Evolutionary conservation across 2,113 vertebrate genomes (phyloP).

Genomic region (Rhodinocichla rosea): DNA sequence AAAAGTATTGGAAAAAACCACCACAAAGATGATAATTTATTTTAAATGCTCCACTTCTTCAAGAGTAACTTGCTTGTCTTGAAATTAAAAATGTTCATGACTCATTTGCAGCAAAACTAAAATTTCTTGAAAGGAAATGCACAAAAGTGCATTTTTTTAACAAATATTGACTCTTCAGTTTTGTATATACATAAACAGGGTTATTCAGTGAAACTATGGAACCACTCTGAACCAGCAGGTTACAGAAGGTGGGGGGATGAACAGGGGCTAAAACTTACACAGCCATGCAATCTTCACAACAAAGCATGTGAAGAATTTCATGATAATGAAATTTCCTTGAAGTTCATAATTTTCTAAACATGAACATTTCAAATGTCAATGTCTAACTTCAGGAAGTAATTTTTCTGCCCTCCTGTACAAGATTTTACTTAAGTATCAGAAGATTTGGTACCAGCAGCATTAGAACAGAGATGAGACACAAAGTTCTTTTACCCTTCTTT

Average conservation of each 20-base stretch:
- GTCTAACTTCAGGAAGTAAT: neutral
- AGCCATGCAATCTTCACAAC: neutral
- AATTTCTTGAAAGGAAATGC: neutral
- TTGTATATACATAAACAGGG: fast-evolving
- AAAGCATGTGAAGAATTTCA: neutral
- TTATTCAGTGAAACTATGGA: neutral
- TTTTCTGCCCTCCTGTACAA: neutral
- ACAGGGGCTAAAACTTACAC: neutral
- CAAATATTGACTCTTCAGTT: neutral
- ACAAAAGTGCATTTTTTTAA: neutral
- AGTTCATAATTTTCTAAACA: neutral
- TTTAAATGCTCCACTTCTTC: neutral
- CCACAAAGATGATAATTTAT: neutral
- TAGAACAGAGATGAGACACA: neutral
- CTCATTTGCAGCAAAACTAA: neutral
- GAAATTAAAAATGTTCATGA: neutral
- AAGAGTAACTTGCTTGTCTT: neutral
- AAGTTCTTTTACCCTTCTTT: neutral
- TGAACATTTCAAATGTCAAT: neutral
- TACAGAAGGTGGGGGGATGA: neutral
- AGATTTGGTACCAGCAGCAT: neutral
- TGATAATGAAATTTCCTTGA: neutral
- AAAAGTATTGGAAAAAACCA: neutral
- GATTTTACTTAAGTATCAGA: neutral
- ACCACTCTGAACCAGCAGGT: neutral